Conservation (phyloP, 92 coral and sea anemone species). For the Palythoa caribaeorum region DNA sequence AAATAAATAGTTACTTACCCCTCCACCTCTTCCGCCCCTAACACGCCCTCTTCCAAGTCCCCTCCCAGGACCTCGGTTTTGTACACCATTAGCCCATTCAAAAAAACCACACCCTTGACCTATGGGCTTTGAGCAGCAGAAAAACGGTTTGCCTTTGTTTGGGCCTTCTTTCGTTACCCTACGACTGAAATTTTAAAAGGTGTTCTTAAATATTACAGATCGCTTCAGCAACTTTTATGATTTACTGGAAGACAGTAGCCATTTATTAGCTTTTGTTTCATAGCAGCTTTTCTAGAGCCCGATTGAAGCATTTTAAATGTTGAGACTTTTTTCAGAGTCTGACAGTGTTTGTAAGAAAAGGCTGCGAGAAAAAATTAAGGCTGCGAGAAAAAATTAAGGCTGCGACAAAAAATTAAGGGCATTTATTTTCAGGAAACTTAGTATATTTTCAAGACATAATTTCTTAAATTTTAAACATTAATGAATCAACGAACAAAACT, state of each 20-base stretch:
- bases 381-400: too few species aligned
- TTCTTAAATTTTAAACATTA: too few species aligned
- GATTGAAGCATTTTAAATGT: too few species aligned
- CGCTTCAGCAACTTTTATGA: not conserved
- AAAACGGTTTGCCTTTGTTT: slow-evolving; percentile 89
- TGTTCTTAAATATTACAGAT: too few species aligned
- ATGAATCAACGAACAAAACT: too few species aligned
- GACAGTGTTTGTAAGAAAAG: too few species aligned
- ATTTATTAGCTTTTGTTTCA: not conserved
- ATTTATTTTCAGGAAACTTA: too few species aligned
- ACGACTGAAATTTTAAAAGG: slow-evolving; percentile 58
- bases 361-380: too few species aligned
- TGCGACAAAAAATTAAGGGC: too few species aligned
- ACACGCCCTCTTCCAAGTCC: slow-evolving; percentile 51
- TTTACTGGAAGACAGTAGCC: not conserved
- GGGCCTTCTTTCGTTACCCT: slow-evolving; percentile 92
- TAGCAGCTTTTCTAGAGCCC: not conserved
- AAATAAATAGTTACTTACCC: not conserved
- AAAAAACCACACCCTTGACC: slow-evolving; percentile 91
- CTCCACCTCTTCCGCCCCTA: slow-evolving; percentile 45
- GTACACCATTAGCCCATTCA: slow-evolving; percentile 86
- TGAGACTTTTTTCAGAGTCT: too few species aligned
- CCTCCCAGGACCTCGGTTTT: slow-evolving; percentile 12
- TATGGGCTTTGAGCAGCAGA: slow-evolving; percentile 87
- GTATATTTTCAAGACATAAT: too few species aligned